These are phyloP conservation scores for Leucoma salicis DNA, from an alignment of 2,888 invertebrate genomes.

Conservation along the genomic window DNA sequence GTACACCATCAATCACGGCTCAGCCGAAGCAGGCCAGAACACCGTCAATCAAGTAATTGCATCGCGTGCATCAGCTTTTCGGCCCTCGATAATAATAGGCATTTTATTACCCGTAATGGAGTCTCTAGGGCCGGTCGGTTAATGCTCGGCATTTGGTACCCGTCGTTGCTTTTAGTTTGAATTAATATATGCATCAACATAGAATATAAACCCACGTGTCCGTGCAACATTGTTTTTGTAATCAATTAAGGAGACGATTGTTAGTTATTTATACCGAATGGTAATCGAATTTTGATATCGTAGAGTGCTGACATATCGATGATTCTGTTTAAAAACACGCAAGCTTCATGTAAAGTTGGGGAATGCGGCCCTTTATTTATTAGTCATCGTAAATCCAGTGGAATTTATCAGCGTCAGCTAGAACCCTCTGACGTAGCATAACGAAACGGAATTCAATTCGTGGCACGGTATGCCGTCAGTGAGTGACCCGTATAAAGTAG, in stretches of 20 bases:
- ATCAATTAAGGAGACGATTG: constrained; percentile 68
- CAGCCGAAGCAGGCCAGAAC: constrained; percentile 69
- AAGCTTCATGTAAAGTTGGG: constrained; percentile 44
- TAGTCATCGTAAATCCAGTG: constrained; percentile 70
- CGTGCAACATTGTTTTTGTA: constrained; percentile 59
- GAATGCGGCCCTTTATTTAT: constrained; percentile 47
- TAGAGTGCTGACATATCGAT: constrained; percentile 65
- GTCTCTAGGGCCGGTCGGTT: constrained; percentile 77
- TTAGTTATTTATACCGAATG: constrained; percentile 54
- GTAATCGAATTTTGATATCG: constrained; percentile 65
- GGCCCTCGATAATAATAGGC: constrained; percentile 82
- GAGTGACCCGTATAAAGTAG: constrained; percentile 70
- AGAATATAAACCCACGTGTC: constrained; percentile 50
- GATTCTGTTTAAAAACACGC: constrained; percentile 70
- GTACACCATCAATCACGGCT: constrained; percentile 78
- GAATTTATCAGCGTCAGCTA: constrained; percentile 64
- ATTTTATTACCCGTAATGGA: constrained; percentile 81
- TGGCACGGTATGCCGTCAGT: constrained; percentile 60
- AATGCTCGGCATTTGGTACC: constrained; percentile 67
- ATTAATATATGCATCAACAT: constrained; percentile 70
- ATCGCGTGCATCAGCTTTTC: constrained; percentile 82
- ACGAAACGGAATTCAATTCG: constrained; percentile 78
- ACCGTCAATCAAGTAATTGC: constrained; percentile 82
- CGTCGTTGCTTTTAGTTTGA: constrained; percentile 71
- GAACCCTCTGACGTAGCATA: constrained; percentile 70